These are phyloP conservation scores for Fundulus diaphanus DNA, from an alignment of 2,797 vertebrate species.

Conservation along the genomic window DNA sequence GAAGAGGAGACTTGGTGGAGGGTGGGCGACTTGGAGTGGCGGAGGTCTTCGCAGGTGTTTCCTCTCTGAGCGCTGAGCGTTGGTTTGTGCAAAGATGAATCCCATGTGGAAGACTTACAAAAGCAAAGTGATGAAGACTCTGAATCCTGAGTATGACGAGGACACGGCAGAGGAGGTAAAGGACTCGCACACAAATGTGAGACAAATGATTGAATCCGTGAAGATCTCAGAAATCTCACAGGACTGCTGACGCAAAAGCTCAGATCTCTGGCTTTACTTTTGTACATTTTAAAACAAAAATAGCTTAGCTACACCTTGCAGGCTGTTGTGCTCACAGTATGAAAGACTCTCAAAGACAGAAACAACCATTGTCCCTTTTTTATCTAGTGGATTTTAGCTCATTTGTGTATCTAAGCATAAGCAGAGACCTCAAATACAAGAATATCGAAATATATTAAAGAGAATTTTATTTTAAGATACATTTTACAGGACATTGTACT, in stretches of 20 bases:
- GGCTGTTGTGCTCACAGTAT: not conserved
- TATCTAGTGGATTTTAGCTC: not conserved
- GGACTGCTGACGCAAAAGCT: not conserved
- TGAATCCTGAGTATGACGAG: constrained; percentile 87
- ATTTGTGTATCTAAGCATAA: not conserved
- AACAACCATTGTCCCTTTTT: not conserved
- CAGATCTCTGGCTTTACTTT: not conserved
- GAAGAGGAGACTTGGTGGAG: constrained; percentile 44
- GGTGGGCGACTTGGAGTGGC: constrained; percentile 43
- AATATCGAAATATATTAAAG: not conserved
- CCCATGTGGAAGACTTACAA: constrained; percentile 94
- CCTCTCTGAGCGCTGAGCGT: constrained; percentile 23
- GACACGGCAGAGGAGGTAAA: constrained; percentile 88
- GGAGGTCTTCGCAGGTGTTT: constrained; percentile 50
- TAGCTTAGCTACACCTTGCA: not conserved
- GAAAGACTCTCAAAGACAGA: not conserved
- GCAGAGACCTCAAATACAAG: not conserved
- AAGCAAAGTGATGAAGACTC: constrained; percentile 92
- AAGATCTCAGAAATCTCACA: not conserved
- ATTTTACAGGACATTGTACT: not conserved
- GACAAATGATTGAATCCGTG: not conserved
- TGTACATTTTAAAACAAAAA: not conserved
- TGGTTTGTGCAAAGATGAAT: constrained; percentile 82
- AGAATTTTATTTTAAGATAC: not conserved
- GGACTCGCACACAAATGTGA: not conserved